phyloP scores from a whole-genome alignment of 1,140 invertebrate species.

The Samia ricini region DNA sequence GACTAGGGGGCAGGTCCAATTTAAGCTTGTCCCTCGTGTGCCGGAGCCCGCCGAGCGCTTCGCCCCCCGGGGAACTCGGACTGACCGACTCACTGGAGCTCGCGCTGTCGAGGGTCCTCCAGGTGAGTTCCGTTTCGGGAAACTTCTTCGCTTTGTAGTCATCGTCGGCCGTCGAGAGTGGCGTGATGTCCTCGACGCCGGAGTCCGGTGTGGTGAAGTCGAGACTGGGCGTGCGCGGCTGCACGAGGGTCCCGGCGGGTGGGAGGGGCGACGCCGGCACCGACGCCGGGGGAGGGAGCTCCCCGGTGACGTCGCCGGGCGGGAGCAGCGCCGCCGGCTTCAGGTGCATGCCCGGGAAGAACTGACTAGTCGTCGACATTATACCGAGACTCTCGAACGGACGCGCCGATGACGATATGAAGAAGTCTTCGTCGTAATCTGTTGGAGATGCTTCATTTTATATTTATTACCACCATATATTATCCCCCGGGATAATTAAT shows the following conservation, averaged over 20 bases:
- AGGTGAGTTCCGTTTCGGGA: conserved; percentile 31
- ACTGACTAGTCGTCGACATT: conserved; percentile 82
- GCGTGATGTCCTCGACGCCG: conserved; percentile 79
- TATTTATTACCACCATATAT: too few relatives aligned
- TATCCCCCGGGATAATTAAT: too few relatives aligned
- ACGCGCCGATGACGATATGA: conserved; percentile 83
- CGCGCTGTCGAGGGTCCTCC: conserved; percentile 55
- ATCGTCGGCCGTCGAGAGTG: conserved; percentile 62
- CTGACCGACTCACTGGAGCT: conserved; percentile 65
- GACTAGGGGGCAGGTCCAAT: conserved; percentile 81
- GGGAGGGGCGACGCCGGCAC: conserved; percentile 37
- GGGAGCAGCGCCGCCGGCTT: conserved; percentile 39
- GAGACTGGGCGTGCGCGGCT: conserved; percentile 44
- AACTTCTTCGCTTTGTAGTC: conserved; percentile 47
- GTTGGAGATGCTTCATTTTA: conserved; percentile 5
- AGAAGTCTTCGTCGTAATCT: conserved; percentile 82
- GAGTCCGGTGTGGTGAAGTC: conserved; percentile 79
- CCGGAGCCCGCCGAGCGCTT: conserved; percentile 82
- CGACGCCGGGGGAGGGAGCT: conserved; percentile 43
- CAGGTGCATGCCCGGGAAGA: conserved; percentile 81
- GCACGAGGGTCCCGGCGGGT: conserved; percentile 28
- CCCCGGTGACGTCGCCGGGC: conserved; percentile 35
- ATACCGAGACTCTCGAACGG: conserved; percentile 82
- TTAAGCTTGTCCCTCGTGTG: conserved; percentile 86
- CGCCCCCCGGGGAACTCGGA: conserved; percentile 57